phyloP scores from a whole-genome alignment of 2,113 vertebrate species.

The Callipepla squamata region DNA sequence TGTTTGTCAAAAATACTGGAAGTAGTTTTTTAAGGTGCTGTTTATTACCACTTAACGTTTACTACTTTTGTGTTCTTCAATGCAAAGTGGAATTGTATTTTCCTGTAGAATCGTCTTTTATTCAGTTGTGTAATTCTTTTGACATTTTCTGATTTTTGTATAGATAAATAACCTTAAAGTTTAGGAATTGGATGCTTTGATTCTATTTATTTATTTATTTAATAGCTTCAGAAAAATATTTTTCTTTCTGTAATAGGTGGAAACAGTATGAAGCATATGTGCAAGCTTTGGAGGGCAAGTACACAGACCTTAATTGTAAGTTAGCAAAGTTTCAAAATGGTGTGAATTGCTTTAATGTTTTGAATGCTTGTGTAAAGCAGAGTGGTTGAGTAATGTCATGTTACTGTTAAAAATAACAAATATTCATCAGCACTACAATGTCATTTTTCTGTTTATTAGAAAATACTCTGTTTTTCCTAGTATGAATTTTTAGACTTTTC shows the following conservation, averaged over 20 bases:
- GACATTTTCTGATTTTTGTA: not conserved
- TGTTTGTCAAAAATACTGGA: not conserved
- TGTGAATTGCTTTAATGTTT: not conserved
- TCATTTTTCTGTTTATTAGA: not conserved
- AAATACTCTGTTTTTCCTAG: not conserved
- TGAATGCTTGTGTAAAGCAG: not conserved
- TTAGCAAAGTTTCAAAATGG: conserved; percentile 50
- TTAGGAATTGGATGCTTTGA: not conserved
- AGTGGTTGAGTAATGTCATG: not conserved
- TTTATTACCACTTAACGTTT: no score
- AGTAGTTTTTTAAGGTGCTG: not conserved
- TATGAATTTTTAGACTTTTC: not conserved
- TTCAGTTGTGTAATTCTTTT: not conserved
- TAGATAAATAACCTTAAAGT: not conserved
- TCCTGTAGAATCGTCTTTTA: not conserved
- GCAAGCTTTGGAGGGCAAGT: conserved; percentile 97
- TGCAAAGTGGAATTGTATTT: not conserved
- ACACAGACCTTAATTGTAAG: conserved; percentile 98
- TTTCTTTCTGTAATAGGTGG: conserved; percentile 84
- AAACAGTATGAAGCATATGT: conserved; percentile 97
- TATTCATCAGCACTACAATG: not conserved
- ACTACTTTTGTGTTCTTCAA: not conserved
- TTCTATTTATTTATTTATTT: not conserved
- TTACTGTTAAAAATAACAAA: not conserved
- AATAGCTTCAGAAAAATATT: conserved; percentile 10